phyloP scores from a whole-genome alignment of 2,797 vertebrate species.

The Karalla daura region DNA sequence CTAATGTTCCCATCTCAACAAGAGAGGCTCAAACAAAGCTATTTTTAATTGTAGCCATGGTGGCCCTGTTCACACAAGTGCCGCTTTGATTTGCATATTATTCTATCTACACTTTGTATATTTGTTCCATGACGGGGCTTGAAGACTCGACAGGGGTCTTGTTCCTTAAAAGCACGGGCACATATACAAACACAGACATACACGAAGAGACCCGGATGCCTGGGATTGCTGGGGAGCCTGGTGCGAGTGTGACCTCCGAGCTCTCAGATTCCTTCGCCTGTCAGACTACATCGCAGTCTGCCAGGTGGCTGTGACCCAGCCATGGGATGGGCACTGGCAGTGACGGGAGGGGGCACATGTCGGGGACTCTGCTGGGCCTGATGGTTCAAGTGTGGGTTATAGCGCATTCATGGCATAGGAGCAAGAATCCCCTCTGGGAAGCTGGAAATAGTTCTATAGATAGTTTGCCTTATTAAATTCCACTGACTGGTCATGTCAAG shows the following conservation, averaged over 20 bases:
- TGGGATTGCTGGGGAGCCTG: slow-evolving; percentile 67
- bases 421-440: slow-evolving; percentile 8
- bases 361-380: not conserved
- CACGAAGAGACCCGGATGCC: slow-evolving; percentile 47
- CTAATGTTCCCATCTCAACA: not conserved
- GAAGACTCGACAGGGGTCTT: not conserved
- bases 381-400: slow-evolving; percentile 51
- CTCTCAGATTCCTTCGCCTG: slow-evolving; percentile 62
- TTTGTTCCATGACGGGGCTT: not conserved
- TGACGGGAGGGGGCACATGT: slow-evolving; percentile 17
- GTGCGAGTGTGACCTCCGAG: slow-evolving; percentile 41
- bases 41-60: slow-evolving; percentile 31
- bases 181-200: slow-evolving; percentile 29
- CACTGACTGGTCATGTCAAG: not conserved
- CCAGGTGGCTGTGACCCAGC: slow-evolving; percentile 48
- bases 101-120: slow-evolving; percentile 15
- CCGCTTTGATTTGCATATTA: slow-evolving; percentile 46
- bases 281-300: slow-evolving; percentile 48
- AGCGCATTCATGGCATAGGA: slow-evolving; percentile 7
- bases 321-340: not conserved
- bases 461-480: slow-evolving; percentile 9
- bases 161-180: slow-evolving; percentile 36
- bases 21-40: not conserved
- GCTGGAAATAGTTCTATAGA: slow-evolving; percentile 4
- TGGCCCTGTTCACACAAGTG: slow-evolving; percentile 58